phyloP scores from a whole-genome alignment of 2,113 vertebrate genomes.

The Orientallactaga bullata region DNA sequence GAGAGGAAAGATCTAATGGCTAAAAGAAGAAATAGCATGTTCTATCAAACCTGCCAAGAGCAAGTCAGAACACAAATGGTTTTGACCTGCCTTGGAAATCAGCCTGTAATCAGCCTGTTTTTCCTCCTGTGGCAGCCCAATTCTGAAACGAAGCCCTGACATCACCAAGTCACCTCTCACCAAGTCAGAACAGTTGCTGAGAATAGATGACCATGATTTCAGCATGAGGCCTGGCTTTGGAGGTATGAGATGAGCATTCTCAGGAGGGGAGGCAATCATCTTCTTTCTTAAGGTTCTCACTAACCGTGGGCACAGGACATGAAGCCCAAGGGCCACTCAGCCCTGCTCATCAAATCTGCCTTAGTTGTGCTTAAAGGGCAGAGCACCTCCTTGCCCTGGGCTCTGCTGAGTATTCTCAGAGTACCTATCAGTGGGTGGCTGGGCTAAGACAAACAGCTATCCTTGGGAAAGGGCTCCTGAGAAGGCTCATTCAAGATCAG shows the following conservation, averaged over 20 bases:
- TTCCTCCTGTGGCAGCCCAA: conserved; percentile 87
- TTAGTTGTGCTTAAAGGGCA: not conserved
- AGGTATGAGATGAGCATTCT: conserved; percentile 85
- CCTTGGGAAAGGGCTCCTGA: not conserved
- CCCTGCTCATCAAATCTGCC: not conserved
- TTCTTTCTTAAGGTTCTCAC: not conserved
- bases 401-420: not conserved
- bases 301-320: not conserved
- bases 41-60: not conserved
- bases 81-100: not conserved
- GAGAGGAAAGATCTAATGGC: not conserved
- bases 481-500: not conserved
- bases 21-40: not conserved
- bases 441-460: not conserved
- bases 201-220: conserved; percentile 98
- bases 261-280: accelerated
- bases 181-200: conserved; percentile 97
- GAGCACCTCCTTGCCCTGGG: not conserved
- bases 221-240: conserved; percentile 99
- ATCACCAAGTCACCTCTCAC: conserved; percentile 96
- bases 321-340: not conserved
- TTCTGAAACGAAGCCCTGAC: conserved; percentile 96
- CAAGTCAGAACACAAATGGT: not conserved
- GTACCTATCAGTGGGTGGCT: no score
- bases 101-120: not conserved